phyloP scores from a whole-genome alignment of 2,113 vertebrate genomes.

The Ptyas mucosa region DNA sequence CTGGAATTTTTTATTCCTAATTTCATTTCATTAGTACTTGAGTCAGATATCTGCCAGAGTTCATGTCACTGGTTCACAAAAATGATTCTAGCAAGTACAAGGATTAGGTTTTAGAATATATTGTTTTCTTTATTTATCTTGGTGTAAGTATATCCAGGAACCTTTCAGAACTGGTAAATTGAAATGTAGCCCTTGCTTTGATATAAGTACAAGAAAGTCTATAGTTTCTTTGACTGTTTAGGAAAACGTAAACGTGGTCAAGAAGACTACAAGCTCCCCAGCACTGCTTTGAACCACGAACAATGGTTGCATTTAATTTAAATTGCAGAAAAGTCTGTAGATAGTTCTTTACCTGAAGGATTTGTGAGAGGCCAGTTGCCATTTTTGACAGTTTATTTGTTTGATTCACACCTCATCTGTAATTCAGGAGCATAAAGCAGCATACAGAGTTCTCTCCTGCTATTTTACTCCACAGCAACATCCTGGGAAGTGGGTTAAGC shows the following conservation, averaged over 20 bases:
- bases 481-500: no score
- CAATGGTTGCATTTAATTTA: not conserved
- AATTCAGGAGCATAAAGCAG: not conserved
- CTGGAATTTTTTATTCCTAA: not conserved
- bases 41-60: not conserved
- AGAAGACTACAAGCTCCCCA: not conserved
- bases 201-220: not conserved
- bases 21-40: not conserved
- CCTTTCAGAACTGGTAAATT: not conserved
- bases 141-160: not conserved
- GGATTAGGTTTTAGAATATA: not conserved
- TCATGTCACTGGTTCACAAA: not conserved
- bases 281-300: not conserved
- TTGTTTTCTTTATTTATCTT: not conserved
- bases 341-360: not conserved
- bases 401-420: not conserved
- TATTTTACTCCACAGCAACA: no score
- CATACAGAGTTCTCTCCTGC: no score
- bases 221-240: not conserved
- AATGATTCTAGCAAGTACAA: not conserved
- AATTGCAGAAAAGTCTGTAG: not conserved
- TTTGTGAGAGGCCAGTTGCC: not conserved
- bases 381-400: not conserved
- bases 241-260: not conserved
- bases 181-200: not conserved